Percentiles rank a stretch among this genome's conserved stretches.
These are phyloP conservation scores for Bombus cullumanus DNA, from an alignment of 1,140 invertebrate genomes.

Conservation along the genomic window DNA sequence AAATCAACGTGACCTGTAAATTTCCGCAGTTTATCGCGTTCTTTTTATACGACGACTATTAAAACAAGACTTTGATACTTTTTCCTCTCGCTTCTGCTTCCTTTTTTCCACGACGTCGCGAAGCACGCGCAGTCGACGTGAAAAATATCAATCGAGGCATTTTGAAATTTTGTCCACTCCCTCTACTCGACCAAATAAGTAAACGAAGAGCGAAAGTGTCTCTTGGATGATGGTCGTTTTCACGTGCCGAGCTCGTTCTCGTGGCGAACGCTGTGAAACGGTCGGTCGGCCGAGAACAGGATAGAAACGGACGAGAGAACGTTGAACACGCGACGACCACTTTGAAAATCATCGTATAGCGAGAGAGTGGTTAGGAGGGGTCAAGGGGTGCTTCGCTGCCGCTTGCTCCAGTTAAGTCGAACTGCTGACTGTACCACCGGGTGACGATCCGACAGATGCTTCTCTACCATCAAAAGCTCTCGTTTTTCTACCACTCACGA, in stretches of 20 bases:
- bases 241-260: not conserved
- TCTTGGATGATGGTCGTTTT: not conserved
- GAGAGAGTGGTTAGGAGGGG: constrained; percentile 52
- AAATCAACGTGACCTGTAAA: constrained; percentile 38
- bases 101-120: not conserved
- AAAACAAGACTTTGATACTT: not conserved
- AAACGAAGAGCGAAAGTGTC: not conserved
- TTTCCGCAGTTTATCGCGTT: constrained; percentile 21
- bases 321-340: constrained; percentile 38
- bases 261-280: not conserved
- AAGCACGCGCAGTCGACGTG: not conserved
- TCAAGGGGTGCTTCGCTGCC: constrained; percentile 55
- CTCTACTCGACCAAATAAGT: not conserved
- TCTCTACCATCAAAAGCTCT: constrained; percentile 21
- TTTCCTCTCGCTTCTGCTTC: not conserved
- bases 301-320: constrained; percentile 25
- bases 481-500: not conserved
- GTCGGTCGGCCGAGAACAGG: not conserved
- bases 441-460: constrained; percentile 48
- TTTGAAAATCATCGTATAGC: constrained; percentile 38
- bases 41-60: not conserved
- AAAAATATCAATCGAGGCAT: not conserved
- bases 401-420: constrained; percentile 55
- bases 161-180: not conserved
- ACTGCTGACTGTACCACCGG: constrained; percentile 43